Percentiles rank a stretch among this genome's conserved stretches.
phyloP scores from a whole-genome alignment of 1,140 invertebrate genomes.

The Ridgeia piscesae region DNA sequence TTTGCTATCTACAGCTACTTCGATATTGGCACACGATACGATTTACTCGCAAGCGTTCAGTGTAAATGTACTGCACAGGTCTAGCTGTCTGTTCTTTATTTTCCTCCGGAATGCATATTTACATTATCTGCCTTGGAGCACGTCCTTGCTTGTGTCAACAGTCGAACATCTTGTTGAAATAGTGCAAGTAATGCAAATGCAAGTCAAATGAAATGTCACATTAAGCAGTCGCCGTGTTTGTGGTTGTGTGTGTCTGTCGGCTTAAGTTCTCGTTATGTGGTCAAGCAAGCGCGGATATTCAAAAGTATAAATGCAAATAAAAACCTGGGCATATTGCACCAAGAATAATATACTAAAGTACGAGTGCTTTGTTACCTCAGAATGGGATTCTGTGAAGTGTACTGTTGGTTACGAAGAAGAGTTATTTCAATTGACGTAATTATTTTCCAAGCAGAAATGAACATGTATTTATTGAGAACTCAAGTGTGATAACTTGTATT shows the following conservation, averaged over 20 bases:
- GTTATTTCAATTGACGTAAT: neutral
- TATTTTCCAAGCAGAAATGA: neutral
- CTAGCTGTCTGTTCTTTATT: neutral
- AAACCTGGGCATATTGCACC: neutral
- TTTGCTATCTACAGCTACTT: neutral
- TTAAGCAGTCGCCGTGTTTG: neutral
- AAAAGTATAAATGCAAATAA: neutral
- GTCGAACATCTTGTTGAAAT: neutral
- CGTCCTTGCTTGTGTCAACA: neutral
- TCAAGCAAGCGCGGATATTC: neutral
- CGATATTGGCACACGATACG: neutral
- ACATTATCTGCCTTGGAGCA: neutral
- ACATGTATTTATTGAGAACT: neutral
- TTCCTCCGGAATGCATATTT: neutral
- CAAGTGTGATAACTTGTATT: neutral
- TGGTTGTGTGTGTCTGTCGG: neutral
- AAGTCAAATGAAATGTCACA: neutral
- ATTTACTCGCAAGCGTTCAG: neutral
- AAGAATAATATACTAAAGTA: neutral
- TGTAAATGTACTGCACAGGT: neutral
- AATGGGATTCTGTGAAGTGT: neutral
- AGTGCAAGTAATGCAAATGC: neutral
- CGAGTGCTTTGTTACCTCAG: neutral
- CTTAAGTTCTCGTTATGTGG: neutral
- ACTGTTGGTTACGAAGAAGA: neutral